These are phyloP conservation scores for Sinocyclocheilus grahami DNA, from an alignment of 2,113 vertebrate species.

Conservation along the genomic window DNA sequence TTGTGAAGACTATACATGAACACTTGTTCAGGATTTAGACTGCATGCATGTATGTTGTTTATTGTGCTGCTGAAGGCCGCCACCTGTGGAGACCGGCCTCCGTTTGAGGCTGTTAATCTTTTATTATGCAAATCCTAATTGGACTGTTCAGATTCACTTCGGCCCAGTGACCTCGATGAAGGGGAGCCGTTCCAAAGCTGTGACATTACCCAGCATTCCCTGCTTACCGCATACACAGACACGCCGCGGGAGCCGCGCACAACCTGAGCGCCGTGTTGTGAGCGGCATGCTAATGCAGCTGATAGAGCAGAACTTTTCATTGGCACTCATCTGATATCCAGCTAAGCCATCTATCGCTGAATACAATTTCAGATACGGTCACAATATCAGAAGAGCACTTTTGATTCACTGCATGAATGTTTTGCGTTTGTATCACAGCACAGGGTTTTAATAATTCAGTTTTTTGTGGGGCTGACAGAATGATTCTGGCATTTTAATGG, in stretches of 20 bases:
- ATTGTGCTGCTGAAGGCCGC: neutral
- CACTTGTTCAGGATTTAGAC: neutral
- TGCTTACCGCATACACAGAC: slow-evolving; percentile 12
- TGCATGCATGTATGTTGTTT: neutral
- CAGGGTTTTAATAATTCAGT: slow-evolving; percentile 8
- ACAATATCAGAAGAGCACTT: neutral
- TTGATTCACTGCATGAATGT: neutral
- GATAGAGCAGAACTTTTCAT: slow-evolving; percentile 65
- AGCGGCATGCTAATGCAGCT: slow-evolving; percentile 65
- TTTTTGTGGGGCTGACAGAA: neutral
- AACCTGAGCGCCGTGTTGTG: slow-evolving; percentile 36
- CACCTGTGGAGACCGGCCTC: neutral
- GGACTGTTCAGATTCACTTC: slow-evolving; percentile 68
- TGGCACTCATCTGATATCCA: slow-evolving; percentile 37
- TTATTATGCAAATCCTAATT: slow-evolving; percentile 76
- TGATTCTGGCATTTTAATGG: slow-evolving; percentile 32
- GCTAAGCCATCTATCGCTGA: neutral
- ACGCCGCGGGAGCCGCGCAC: neutral
- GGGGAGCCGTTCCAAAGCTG: neutral
- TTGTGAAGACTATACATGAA: neutral
- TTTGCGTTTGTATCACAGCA: neutral
- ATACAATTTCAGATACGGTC: neutral
- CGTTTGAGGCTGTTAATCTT: slow-evolving; percentile 12
- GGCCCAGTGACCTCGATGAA: slow-evolving; percentile 68
- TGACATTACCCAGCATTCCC: slow-evolving; percentile 39